Percentiles rank a stretch among this genome's conserved stretches.
These are phyloP conservation scores for Heterocephalus glaber DNA, from an alignment of 2,113 vertebrate species.

Conservation along the genomic window DNA sequence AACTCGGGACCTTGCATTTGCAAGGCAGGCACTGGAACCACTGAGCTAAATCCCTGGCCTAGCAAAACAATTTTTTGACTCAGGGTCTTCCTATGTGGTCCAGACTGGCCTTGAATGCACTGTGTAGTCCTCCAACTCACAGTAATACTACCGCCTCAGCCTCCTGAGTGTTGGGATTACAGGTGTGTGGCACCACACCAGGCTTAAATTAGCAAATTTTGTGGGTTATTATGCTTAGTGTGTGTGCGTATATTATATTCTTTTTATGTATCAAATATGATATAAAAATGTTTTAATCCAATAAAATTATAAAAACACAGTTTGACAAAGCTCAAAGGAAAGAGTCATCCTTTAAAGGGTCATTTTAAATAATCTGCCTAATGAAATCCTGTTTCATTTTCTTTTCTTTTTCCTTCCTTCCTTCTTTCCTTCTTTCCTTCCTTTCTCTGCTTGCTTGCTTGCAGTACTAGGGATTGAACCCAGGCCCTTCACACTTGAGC, in stretches of 20 bases:
- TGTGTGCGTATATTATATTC: background rate
- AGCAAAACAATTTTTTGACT: too few species aligned
- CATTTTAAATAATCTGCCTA: slow-evolving; percentile 23
- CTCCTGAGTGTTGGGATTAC: background rate
- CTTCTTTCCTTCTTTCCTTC: background rate
- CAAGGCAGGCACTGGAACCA: too few species aligned
- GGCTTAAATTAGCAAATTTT: slow-evolving; percentile 27
- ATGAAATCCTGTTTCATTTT: background rate
- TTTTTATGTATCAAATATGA: background rate
- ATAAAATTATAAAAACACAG: slow-evolving; percentile 27
- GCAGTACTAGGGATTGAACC: background rate
- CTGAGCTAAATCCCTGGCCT: too few species aligned
- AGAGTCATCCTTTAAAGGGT: background rate
- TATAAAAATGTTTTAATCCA: background rate
- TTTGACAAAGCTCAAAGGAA: background rate
- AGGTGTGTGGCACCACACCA: background rate
- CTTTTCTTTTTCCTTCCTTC: background rate
- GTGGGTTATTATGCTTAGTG: background rate
- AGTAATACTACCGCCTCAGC: background rate
- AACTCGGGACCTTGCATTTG: too few species aligned
- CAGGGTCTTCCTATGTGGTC: background rate
- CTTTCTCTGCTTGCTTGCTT: background rate
- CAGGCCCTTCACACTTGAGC: background rate
- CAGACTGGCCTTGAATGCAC: background rate
- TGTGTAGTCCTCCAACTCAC: background rate